These are phyloP conservation scores for Arctocebus calabarensis DNA, from an alignment of 2,797 vertebrate genomes.

Conservation along the genomic window DNA sequence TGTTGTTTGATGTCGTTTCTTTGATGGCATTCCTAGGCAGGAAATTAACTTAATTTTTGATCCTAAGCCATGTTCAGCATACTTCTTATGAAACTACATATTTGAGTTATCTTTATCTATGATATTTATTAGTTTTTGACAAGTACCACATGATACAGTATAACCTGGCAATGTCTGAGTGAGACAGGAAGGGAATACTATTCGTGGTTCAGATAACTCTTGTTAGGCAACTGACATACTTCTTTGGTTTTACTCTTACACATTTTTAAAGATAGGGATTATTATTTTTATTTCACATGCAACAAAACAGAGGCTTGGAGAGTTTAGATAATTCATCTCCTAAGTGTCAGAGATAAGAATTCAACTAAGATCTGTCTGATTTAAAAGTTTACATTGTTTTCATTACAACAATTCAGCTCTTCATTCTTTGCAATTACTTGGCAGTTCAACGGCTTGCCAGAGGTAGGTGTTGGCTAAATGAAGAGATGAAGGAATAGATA, in stretches of 20 bases:
- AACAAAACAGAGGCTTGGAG: not conserved
- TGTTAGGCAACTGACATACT: not conserved
- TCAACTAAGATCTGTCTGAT: not conserved
- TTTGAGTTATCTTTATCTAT: slow-evolving; percentile 84
- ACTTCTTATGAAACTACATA: slow-evolving; percentile 94
- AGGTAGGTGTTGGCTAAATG: not conserved
- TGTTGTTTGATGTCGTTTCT: slow-evolving; percentile 90
- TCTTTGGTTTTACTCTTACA: slow-evolving; percentile 37
- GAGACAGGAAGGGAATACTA: not conserved
- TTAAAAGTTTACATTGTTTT: slow-evolving; percentile 3
- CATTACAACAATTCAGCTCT: not conserved
- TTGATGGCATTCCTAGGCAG: slow-evolving; percentile 90
- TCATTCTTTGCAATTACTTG: not conserved
- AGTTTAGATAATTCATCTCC: not conserved
- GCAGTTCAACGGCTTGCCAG: not conserved
- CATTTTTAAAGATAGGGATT: not conserved
- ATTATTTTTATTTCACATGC: not conserved
- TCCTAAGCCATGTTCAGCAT: slow-evolving; percentile 95
- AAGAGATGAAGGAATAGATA: not conserved
- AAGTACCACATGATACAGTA: not conserved
- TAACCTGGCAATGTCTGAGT: not conserved
- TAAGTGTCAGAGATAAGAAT: not conserved
- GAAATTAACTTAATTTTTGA: slow-evolving; percentile 90
- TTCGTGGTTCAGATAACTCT: not conserved
- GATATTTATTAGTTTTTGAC: not conserved